phyloP scores from a whole-genome alignment of 2,888 invertebrate genomes.

The Petrolisthes cinctipes region DNA sequence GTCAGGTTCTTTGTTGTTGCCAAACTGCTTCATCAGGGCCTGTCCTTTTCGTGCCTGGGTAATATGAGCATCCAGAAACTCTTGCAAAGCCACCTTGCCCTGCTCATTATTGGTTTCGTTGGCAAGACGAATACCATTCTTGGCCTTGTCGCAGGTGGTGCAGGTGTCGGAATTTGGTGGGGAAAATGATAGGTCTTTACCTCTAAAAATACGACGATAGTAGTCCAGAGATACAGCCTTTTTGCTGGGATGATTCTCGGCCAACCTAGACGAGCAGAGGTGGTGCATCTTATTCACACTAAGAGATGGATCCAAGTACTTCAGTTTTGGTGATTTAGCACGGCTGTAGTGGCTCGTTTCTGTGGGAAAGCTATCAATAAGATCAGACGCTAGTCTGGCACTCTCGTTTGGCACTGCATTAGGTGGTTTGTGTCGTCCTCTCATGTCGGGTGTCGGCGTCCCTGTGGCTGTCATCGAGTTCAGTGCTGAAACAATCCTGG shows the following conservation, averaged over 20 bases:
- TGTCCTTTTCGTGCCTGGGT: not conserved
- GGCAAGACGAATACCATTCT: not conserved
- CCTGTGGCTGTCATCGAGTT: not conserved
- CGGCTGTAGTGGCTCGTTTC: not conserved
- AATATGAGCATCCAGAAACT: not conserved
- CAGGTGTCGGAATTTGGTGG: conserved; percentile 15
- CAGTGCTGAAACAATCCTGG: not conserved
- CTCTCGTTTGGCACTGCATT: not conserved
- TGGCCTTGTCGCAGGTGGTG: conserved; percentile 13
- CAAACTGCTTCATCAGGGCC: not conserved
- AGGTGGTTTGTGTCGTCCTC: not conserved
- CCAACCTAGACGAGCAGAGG: not conserved
- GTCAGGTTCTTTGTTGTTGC: not conserved
- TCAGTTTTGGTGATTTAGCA: not conserved
- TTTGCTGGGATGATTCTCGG: not conserved
- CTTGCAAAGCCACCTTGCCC: not conserved
- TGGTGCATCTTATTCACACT: not conserved
- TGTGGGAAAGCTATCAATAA: not conserved
- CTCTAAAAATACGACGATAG: not conserved
- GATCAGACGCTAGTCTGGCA: not conserved
- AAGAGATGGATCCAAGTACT: not conserved
- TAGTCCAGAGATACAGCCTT: not conserved
- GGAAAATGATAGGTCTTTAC: not conserved
- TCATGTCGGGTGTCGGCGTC: not conserved
- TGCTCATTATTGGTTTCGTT: not conserved